Evolutionary conservation across 2,113 vertebrate species (phyloP).

Genomic region (Tringa solitaria): DNA sequence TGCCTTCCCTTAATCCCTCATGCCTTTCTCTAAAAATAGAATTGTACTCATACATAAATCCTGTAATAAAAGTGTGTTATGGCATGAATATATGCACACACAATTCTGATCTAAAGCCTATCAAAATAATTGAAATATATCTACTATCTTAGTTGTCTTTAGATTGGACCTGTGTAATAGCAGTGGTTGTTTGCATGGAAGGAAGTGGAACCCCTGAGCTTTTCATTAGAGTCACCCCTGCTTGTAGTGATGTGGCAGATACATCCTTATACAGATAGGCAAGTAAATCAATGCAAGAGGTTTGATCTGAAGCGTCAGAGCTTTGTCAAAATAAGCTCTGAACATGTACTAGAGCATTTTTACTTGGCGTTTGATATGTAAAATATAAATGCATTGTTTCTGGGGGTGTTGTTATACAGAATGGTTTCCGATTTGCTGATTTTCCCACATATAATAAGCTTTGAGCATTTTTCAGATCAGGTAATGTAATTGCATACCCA

Average conservation of each 20-base stretch:
- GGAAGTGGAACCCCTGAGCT: background rate
- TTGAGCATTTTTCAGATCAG: background rate
- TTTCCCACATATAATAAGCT: background rate
- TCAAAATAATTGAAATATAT: background rate
- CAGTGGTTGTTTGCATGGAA: accelerated
- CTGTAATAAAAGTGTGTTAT: background rate
- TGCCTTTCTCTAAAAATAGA: background rate
- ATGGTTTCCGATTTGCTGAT: background rate
- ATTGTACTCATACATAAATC: background rate
- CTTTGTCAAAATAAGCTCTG: background rate
- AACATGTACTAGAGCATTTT: background rate
- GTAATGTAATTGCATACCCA: background rate
- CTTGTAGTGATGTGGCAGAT: background rate
- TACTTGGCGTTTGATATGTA: background rate
- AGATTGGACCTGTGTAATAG: too few relatives aligned
- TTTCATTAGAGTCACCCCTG: accelerated
- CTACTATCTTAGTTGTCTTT: background rate
- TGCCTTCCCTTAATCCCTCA: background rate
- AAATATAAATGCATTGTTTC: background rate
- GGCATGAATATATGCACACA: background rate
- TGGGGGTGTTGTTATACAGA: background rate
- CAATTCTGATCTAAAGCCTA: background rate
- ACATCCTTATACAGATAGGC: background rate
- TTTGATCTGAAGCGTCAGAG: background rate
- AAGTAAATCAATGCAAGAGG: background rate